A percentile compares a stretch with the other conserved stretches of the same genome.
These are phyloP conservation scores for Capromys pilorides DNA, from an alignment of 2,797 vertebrate genomes.

Conservation along the genomic window DNA sequence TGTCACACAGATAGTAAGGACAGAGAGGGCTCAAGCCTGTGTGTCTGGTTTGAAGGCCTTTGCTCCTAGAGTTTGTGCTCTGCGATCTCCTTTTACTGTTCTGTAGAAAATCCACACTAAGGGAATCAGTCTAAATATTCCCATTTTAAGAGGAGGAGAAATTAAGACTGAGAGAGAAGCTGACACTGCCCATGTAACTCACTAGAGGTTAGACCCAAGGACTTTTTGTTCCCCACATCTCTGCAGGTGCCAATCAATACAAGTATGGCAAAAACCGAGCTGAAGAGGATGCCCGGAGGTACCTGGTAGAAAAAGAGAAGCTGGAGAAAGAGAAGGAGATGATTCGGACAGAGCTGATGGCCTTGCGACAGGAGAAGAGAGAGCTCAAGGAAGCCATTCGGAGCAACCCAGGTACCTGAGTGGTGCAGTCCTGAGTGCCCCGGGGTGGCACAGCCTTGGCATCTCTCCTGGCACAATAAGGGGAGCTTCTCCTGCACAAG, in stretches of 20 bases:
- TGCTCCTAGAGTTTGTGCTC: not conserved
- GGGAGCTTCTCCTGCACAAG: not conserved
- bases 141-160: not conserved
- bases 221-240: not conserved
- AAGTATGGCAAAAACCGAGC: constrained; percentile 97
- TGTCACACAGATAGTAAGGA: not conserved
- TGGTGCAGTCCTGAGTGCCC: not conserved
- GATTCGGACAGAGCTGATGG: constrained; percentile 89
- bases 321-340: constrained; percentile 94
- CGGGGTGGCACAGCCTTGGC: not conserved
- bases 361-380: constrained; percentile 91
- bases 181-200: not conserved
- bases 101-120: not conserved
- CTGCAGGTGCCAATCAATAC: constrained; percentile 93
- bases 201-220: not conserved
- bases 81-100: not conserved
- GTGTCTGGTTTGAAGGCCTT: not conserved
- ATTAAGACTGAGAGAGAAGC: not conserved
- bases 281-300: constrained; percentile 94
- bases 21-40: not conserved
- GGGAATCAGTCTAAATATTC: not conserved
- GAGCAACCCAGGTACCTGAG: constrained; percentile 86
- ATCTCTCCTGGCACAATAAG: not conserved
- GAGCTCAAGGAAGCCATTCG: constrained; percentile 92
- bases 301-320: constrained; percentile 93